phyloP scores from a whole-genome alignment of 2,797 vertebrate genomes.

The Anguilla megastoma region DNA sequence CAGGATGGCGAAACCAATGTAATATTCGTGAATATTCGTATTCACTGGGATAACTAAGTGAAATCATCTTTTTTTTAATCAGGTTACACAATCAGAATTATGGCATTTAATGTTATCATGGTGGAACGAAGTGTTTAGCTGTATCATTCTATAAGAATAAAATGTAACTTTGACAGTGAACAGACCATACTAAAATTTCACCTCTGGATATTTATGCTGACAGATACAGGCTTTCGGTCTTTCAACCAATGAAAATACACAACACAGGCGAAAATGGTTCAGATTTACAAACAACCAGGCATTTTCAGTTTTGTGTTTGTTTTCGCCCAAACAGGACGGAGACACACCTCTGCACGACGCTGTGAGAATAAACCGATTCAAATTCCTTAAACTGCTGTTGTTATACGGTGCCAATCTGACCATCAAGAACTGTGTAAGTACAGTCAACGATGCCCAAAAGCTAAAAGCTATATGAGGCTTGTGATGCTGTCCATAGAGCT shows the following conservation, averaged over 20 bases:
- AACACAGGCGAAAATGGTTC: too few species aligned
- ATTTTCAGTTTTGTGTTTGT: not conserved
- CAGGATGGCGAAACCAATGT: too few species aligned
- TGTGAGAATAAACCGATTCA: conserved; percentile 90
- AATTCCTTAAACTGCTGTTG: conserved; percentile 89
- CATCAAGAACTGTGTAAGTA: conserved; percentile 86
- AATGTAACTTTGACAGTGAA: not conserved
- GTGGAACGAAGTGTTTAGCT: not conserved
- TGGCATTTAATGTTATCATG: not conserved
- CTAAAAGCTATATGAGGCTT: not conserved
- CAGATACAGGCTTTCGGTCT: too few species aligned
- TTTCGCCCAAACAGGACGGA: conserved; percentile 76
- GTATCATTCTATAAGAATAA: not conserved
- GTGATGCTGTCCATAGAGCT: not conserved
- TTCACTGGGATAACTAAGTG: too few species aligned
- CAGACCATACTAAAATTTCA: not conserved
- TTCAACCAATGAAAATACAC: too few species aligned
- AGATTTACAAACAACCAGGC: not conserved
- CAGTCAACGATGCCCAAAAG: not conserved
- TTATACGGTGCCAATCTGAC: conserved; percentile 84
- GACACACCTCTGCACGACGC: conserved; percentile 93
- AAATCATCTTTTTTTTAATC: too few species aligned
- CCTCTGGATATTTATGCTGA: too few species aligned
- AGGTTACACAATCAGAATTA: not conserved
- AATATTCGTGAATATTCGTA: too few species aligned